Evolutionary conservation across 2,113 vertebrate species (phyloP), one percentile per base, ranked within the genome.

Genomic region (Vulpes ferrilata): DNA sequence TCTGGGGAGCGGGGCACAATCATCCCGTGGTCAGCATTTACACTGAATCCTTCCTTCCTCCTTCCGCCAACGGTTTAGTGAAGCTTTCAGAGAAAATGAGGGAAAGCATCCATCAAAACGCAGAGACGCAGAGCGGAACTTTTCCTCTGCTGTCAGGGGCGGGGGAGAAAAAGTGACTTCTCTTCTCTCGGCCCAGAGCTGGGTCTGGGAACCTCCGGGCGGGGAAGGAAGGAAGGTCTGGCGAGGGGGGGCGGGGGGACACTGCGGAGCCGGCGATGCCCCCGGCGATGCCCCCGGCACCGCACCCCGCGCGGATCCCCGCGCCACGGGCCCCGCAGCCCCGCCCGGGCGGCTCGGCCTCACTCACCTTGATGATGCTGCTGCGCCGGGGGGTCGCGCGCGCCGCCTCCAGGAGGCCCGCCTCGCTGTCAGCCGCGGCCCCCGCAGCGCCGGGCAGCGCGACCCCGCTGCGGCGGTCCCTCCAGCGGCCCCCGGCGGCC

Each of bases 281-380:
- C 76, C 87, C 4, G 32, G 94, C 35, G 35, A 2, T 35, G 35
- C 35, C 35, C 35, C 35, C 35, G 35, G 81, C 84, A 43, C 53
- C 9, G 11, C 92, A 51, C 93, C 96, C 96, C 67, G 96, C 86
- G 9, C 0, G 15, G 25, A 48, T 19, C 38, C 43, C 35, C 15
- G 35, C 43, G 35, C 67, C 93, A 9, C 57, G 32, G 65, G 17
- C 32, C 43, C 79, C 62, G 19, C 35, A 10, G 22, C 59, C 86
- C 13, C 25, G 25, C 51, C 69, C 25, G 15, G 53, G 32, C 51
- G 4, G 43, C 25, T 25, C 9, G 7, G 78, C 86, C 78, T 43
- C n/a, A 7, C 97, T 90, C 98, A 99, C 99, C 99, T 99, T 99
- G 62, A 99, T 99, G 98, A 99, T 99, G 98, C 99, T 99, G 99